Evolutionary conservation across 2,888 invertebrate genomes (phyloP), one percentile per base, ranked within the genome.

Genomic region (Carpatolechia fugitivella): DNA sequence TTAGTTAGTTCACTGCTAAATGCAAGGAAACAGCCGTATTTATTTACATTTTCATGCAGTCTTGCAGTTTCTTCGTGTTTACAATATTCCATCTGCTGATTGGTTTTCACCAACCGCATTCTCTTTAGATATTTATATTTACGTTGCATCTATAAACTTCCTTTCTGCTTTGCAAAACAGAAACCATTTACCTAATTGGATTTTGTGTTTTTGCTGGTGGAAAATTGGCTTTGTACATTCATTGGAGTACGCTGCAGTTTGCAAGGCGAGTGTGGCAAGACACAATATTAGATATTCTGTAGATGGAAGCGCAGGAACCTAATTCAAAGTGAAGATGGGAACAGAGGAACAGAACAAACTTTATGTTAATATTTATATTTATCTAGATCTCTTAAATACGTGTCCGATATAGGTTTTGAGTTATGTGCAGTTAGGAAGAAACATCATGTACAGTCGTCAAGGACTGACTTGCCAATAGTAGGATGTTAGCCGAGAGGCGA

Each of bases 111-210:
- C 72, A 71, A 63, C 65, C 66, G 66, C 13, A 44, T 44, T 29
- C 13, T 20, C 40, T 18, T 81, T 14, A 36, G 20, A 18, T 20
- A 20, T 18, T 40, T 10, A 40, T 41, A 74, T 83, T 82, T 83
- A 82, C 69, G 66, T 76, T 76, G 73, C 67, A 69, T 60, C 71
- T 66, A 81, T 80, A 84, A 85, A 85, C 82, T 78, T 70, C 70
- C 76, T 29, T 44, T 72, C 73, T 76, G 76, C 74, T 77, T 73
- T 71, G 70, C 76, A 70, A 72, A 79, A 72, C 78, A 83, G 76
- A 78, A 78, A 80, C 79, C 80, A 81, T 81, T 81, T 81, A 68
- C 79, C 80, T 88, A 87, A 88, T 87, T 86, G 85, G 87, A 87
- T 85, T 24, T 83, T 80, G 82, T 85, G 80, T 82, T 85, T 41